Evolutionary conservation across 2,888 invertebrate genomes (phyloP).

Genomic region (Leptinotarsa peninsularis): DNA sequence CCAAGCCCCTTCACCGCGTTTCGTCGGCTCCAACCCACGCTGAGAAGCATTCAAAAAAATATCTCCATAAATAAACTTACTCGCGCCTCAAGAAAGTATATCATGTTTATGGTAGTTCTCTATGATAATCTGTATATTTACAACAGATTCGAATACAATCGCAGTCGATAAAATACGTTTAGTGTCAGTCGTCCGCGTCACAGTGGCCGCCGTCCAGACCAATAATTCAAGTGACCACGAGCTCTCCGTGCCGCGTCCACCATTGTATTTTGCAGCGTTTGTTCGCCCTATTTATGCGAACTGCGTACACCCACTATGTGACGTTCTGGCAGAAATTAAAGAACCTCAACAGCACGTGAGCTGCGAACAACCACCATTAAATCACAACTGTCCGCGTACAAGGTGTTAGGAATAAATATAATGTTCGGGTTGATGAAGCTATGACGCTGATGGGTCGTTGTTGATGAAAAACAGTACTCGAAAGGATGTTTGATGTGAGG

Average conservation of each 20-base stretch:
- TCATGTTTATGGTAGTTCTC: slow-evolving; percentile 44
- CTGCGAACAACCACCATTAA: slow-evolving; percentile 27
- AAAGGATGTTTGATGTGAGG: too few species aligned
- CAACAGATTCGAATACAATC: slow-evolving; percentile 54
- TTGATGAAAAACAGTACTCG: background rate
- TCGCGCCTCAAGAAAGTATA: slow-evolving; percentile 41
- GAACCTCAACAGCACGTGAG: slow-evolving; percentile 35
- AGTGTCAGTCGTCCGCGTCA: slow-evolving; percentile 49
- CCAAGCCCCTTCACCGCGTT: background rate
- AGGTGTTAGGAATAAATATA: background rate
- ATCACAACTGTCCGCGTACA: slow-evolving; percentile 11
- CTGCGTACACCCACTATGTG: slow-evolving; percentile 42
- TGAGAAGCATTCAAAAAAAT: slow-evolving; percentile 13
- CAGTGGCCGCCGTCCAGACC: slow-evolving; percentile 48
- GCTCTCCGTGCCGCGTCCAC: slow-evolving; percentile 36
- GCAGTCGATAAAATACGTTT: slow-evolving; percentile 56
- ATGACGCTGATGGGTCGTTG: background rate
- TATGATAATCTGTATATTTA: slow-evolving; percentile 56
- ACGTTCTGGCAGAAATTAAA: slow-evolving; percentile 30
- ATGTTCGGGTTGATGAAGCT: background rate
- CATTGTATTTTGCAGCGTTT: slow-evolving; percentile 39
- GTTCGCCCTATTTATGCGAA: slow-evolving; percentile 37
- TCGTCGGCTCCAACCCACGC: background rate
- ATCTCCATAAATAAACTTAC: slow-evolving; percentile 40
- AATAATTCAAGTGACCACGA: slow-evolving; percentile 56